Evolutionary conservation across 2,113 vertebrate species (phyloP), one percentile per base, ranked within the genome.

Genomic region (Geococcyx californianus): DNA sequence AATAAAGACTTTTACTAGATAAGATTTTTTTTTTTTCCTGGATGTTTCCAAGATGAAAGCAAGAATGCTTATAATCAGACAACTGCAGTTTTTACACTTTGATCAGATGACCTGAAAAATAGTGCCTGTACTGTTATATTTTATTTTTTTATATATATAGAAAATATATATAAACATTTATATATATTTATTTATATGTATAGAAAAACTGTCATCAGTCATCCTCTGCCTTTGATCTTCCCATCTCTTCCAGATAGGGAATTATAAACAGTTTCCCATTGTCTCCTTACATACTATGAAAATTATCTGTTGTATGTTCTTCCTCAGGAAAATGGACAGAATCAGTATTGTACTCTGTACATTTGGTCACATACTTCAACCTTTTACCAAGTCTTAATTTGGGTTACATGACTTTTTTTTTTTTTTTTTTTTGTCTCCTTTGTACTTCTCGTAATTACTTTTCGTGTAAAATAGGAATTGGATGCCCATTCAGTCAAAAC

Each of bases 311-410:
- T 54, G 20, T 20, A 86, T 31, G 17, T 85, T 93, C 51, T 93
- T 63, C 86, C 45, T 75, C 29, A 81, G 25, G 6, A 91, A 77
- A 87, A 73, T 2, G 10, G 13, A 42, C 18, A 91, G 59, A 79
- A 60, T 44, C 16, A 26, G 15, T 55, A 51, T 64, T 38, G 31
- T 36, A 44, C 28, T 93, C 24, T 84, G 28, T 76, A 60, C 10
- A 42, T 80, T 93, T 60, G 40, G 21, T 70, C 81, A 51, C 78
- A 47, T 87, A 84, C 28, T 96, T 96, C 87, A 87, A 86, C 84
- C 68, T 96, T 97, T 95, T 97, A 25, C 70, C 42, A 77, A 74
- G 68, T 81, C 67, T 86, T 82, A 84, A 84, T 95, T 96, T 92
- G 96, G 49, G 36, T 84, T 51, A 75, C 31, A 54, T 84, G 19